phyloP scores from a whole-genome alignment of 2,113 vertebrate genomes.

The Triplophysa dalaica region DNA sequence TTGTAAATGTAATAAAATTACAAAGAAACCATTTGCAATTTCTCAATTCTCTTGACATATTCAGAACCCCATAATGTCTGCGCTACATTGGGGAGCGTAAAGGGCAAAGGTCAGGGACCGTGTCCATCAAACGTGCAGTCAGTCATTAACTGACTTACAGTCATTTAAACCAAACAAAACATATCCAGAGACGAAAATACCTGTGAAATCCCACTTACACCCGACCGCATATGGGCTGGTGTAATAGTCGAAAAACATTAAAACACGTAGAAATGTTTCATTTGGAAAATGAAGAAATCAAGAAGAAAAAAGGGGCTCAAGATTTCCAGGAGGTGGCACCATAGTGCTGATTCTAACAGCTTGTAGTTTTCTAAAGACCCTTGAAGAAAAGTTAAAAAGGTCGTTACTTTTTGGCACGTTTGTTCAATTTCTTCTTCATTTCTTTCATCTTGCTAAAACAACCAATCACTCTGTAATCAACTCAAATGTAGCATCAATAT shows the following conservation, averaged over 20 bases:
- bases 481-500: constrained; percentile 65
- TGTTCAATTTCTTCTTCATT: constrained; percentile 62
- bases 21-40: constrained; percentile 53
- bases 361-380: constrained; percentile 70
- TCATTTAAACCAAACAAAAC: constrained; percentile 66
- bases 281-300: neutral
- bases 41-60: constrained; percentile 33
- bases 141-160: constrained; percentile 57
- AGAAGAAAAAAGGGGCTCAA: constrained; percentile 65
- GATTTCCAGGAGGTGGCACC: constrained; percentile 82
- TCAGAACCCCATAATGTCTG: constrained; percentile 58
- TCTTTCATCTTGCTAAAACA: constrained; percentile 54
- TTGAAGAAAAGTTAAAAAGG: constrained; percentile 74
- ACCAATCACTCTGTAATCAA: constrained; percentile 64
- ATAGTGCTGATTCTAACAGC: constrained; percentile 78
- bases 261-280: constrained; percentile 63
- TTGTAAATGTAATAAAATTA: constrained; percentile 61
- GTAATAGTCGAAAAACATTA: constrained; percentile 68
- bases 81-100: constrained; percentile 34
- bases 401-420: constrained; percentile 79
- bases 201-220: constrained; percentile 65
- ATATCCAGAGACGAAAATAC: constrained; percentile 63
- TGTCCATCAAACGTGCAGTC: constrained; percentile 36
- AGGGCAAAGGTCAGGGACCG: constrained; percentile 22
- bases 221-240: constrained; percentile 55